Conservation (phyloP, 2,113 vertebrate genomes). For the Apteryx owenii region DNA sequence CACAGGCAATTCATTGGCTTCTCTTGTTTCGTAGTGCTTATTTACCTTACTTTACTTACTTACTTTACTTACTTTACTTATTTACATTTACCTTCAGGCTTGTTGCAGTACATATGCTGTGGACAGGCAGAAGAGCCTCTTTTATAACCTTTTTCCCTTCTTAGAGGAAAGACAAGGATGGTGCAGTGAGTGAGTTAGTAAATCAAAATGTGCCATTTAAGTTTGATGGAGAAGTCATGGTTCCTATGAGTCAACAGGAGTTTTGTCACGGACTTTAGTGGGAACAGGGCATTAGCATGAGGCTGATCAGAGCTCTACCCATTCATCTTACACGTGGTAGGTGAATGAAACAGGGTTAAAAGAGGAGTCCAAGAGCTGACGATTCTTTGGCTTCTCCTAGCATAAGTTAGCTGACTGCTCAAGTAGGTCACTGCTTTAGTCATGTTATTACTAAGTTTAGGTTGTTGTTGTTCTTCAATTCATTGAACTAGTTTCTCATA, state of each 20-base stretch:
- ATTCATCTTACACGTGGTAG: rapidly evolving
- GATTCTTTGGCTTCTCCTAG: neutral
- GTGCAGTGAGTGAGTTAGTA: neutral
- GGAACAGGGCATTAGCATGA: neutral
- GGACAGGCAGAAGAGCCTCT: neutral
- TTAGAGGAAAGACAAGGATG: neutral
- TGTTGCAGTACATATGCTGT: neutral
- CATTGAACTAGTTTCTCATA: neutral
- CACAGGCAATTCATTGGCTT: neutral
- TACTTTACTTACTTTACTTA: no score
- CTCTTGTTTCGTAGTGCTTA: neutral
- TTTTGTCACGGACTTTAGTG: neutral
- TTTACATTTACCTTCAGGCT: neutral
- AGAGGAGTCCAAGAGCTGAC: neutral
- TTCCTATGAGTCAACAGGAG: neutral
- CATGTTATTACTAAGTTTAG: slow-evolving; percentile 35
- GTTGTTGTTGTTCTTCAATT: neutral
- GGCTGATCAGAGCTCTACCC: neutral
- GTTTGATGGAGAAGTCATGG: neutral
- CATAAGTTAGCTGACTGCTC: neutral
- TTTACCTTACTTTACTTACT: no score
- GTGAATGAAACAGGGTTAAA: neutral
- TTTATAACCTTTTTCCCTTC: neutral
- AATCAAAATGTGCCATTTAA: neutral
- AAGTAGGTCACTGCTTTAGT: neutral